Conservation (phyloP, 1,140 invertebrate species). For the Bathynomus jamesi region DNA sequence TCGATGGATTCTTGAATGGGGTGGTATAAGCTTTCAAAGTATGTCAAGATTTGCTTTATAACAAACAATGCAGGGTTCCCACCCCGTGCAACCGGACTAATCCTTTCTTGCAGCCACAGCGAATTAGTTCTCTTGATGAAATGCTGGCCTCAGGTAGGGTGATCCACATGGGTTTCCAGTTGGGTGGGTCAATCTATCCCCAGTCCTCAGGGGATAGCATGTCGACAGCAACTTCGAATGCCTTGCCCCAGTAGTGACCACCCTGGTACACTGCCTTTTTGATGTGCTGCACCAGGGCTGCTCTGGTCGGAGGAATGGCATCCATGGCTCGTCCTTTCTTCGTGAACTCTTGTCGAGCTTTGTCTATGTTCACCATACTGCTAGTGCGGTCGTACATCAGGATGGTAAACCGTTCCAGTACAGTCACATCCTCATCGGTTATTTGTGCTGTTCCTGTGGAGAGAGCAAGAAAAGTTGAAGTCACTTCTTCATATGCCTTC, state of each 20-base stretch:
- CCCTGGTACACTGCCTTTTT: not conserved
- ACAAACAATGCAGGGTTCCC: no score
- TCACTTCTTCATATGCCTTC: conserved; percentile 30
- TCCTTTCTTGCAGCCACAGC: not conserved
- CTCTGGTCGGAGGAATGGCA: not conserved
- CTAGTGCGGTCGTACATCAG: no score
- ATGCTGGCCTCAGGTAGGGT: not conserved
- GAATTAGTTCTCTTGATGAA: not conserved
- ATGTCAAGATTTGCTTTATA: no score
- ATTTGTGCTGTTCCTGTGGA: not conserved
- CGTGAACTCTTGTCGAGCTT: not conserved
- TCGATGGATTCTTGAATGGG: no score
- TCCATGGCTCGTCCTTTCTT: not conserved
- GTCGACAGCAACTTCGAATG: not conserved
- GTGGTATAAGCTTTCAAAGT: no score
- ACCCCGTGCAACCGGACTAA: no score
- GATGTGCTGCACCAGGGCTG: not conserved
- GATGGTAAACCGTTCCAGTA: no score
- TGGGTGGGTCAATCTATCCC: no score
- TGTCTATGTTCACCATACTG: not conserved
- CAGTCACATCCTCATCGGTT: no score
- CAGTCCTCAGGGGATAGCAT: not conserved
- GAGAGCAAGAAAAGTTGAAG: conserved; percentile 23
- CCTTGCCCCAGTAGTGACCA: no score
- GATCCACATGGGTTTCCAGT: not conserved